Conservation (phyloP, 2,113 vertebrate species). For the Lonchura striata region DNA sequence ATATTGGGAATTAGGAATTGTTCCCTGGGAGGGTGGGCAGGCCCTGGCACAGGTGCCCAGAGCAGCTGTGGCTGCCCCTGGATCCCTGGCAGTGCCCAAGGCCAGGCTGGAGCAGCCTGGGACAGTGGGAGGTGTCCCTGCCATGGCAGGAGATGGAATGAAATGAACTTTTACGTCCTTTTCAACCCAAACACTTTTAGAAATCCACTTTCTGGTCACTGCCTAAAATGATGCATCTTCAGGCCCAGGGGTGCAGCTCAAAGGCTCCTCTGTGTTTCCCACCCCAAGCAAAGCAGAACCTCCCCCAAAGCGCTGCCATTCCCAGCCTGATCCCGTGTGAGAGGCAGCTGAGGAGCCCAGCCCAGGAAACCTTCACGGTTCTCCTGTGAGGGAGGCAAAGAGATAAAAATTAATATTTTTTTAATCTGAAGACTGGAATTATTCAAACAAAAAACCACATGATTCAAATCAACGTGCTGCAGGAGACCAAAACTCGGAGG, state of each 20-base stretch:
- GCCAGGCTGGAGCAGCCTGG: not conserved
- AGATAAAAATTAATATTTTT: not conserved
- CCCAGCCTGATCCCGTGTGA: rapidly evolving
- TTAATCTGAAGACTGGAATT: not conserved
- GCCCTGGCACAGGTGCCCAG: not conserved
- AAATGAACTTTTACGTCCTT: rapidly evolving
- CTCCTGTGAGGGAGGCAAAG: not conserved
- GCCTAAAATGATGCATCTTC: not conserved
- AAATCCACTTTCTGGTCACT: not conserved
- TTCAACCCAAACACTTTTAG: not conserved
- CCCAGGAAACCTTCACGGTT: not conserved
- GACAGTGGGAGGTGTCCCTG: not conserved
- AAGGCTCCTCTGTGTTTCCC: rapidly evolving
- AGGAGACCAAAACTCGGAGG: not conserved
- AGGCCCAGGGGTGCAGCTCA: not conserved
- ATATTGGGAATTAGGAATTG: not conserved
- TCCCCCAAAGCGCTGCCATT: not conserved
- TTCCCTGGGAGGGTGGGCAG: not conserved
- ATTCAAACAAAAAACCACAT: not conserved
- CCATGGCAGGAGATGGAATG: rapidly evolving
- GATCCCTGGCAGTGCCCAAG: not conserved
- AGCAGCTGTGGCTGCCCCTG: not conserved
- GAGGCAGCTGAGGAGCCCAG: not conserved
- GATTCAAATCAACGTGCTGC: not conserved
- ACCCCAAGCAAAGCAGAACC: not conserved